A percentile compares a stretch with the other conserved stretches of the same genome.
Conservation (phyloP, 2,888 invertebrate genomes). For the Mamestra brassicae region DNA sequence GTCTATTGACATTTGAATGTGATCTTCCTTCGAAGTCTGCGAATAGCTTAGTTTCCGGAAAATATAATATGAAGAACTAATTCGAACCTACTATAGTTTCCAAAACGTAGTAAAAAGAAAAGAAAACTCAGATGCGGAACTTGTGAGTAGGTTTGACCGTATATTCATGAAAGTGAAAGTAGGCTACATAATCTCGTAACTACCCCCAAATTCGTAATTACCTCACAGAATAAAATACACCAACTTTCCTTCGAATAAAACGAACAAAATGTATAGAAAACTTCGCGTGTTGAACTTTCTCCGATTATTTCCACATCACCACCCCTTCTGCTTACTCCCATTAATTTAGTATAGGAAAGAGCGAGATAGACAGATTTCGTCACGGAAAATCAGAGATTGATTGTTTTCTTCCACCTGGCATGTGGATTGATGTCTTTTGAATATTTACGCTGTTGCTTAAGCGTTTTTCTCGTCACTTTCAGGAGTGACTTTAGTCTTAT, state of each 20-base stretch:
- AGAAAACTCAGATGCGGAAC: not conserved
- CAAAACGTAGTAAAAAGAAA: not conserved
- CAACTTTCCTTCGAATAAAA: slow-evolving; percentile 21
- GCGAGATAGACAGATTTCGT: slow-evolving; percentile 62
- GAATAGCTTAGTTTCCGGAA: not conserved
- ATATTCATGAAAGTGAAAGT: slow-evolving; percentile 1
- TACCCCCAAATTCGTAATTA: slow-evolving; percentile 43
- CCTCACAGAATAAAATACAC: slow-evolving; percentile 51
- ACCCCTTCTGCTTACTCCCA: slow-evolving; percentile 56
- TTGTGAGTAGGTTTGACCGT: not conserved
- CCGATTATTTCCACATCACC: slow-evolving; percentile 69
- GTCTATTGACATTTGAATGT: not conserved
- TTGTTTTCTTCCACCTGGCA: slow-evolving; percentile 72
- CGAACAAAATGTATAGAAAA: slow-evolving; percentile 45
- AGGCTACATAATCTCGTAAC: slow-evolving; percentile 7
- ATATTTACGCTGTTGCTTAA: slow-evolving; percentile 67
- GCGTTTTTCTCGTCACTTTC: slow-evolving; percentile 51
- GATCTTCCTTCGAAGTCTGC: not conserved
- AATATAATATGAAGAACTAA: too few relatives aligned
- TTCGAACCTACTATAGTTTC: not conserved
- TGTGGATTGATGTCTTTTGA: slow-evolving; percentile 74
- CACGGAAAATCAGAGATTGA: slow-evolving; percentile 76
- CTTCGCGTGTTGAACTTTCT: slow-evolving; percentile 43
- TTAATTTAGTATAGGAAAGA: slow-evolving; percentile 49
- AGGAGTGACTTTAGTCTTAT: slow-evolving; percentile 37